Conservation (phyloP, 1,140 invertebrate species). For the Scaptodrosophila lebanonensis region DNA sequence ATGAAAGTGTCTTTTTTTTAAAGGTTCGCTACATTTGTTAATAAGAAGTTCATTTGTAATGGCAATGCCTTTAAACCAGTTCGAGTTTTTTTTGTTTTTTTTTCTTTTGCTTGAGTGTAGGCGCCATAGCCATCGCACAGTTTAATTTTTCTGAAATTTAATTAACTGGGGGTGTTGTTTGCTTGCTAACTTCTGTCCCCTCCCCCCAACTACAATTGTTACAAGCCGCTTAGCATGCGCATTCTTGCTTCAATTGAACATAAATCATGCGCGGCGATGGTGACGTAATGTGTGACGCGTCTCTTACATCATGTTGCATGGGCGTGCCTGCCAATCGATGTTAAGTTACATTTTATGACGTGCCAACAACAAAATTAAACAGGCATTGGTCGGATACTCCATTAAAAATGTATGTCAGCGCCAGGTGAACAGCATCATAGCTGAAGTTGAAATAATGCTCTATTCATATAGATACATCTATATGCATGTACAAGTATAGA, state of each 20-base stretch:
- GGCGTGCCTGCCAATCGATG: slow-evolving; percentile 51
- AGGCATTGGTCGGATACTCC: slow-evolving; percentile 15
- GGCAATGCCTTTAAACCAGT: no score
- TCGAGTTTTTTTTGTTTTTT: not conserved
- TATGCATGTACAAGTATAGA: not conserved
- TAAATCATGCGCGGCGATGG: slow-evolving; percentile 58
- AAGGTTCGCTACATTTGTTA: no score
- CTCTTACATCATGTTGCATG: slow-evolving; percentile 50
- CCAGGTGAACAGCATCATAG: slow-evolving; percentile 49
- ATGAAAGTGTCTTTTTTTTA: no score
- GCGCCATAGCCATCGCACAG: slow-evolving; percentile 49
- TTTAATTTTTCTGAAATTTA: slow-evolving; percentile 64
- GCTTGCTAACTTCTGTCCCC: slow-evolving; percentile 23
- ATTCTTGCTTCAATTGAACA: slow-evolving; percentile 44
- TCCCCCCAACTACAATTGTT: not conserved
- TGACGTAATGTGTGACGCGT: slow-evolving; percentile 59
- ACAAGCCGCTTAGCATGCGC: not conserved
- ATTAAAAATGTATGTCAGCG: slow-evolving; percentile 15
- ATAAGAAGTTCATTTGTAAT: no score
- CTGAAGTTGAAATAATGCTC: slow-evolving; percentile 1
- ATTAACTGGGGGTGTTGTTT: slow-evolving; percentile 50
- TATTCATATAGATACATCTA: slow-evolving; percentile 26
- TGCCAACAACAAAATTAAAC: no score
- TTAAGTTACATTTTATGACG: slow-evolving; percentile 45
- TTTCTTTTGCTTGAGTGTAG: no score